Evolutionary conservation across 30 jellyfish, hydroid and myxozoan species (phyloP).

Genomic region (Haliclystus octoradiatus): DNA sequence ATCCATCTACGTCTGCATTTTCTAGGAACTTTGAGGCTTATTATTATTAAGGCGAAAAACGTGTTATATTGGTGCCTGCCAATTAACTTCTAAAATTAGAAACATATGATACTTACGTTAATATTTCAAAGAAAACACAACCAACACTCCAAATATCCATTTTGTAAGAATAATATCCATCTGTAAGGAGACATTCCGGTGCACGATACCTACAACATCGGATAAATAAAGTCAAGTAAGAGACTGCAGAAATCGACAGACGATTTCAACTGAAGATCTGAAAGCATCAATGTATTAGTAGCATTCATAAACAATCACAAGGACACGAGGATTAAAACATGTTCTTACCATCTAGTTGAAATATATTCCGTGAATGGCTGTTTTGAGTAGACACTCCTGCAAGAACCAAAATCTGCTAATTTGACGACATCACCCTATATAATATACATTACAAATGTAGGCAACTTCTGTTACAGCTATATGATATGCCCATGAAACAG

Average conservation of each 20-base stretch:
- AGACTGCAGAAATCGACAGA: neutral
- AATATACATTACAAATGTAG: neutral
- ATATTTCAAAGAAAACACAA: constrained; percentile 71
- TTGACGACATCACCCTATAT: constrained; percentile 52
- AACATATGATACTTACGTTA: constrained; percentile 35
- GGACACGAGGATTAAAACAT: neutral
- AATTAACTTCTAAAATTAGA: neutral
- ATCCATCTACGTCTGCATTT: neutral
- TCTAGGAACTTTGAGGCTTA: neutral
- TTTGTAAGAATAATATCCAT: constrained; percentile 80
- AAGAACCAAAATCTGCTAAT: constrained; percentile 80
- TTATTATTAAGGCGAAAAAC: neutral
- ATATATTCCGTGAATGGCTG: constrained; percentile 86
- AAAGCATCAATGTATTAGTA: too few species aligned
- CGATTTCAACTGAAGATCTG: too few species aligned
- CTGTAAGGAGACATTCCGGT: constrained; percentile 83
- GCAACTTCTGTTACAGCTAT: neutral
- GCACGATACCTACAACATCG: constrained; percentile 65
- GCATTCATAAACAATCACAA: neutral
- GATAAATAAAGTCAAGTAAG: neutral
- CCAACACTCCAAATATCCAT: constrained; percentile 91
- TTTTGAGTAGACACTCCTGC: constrained; percentile 82
- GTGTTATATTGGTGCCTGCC: neutral
- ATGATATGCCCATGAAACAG: neutral
- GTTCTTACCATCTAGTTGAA: constrained; percentile 69